Evolutionary conservation across 2,113 vertebrate genomes (phyloP), one percentile per base, ranked within the genome.

Genomic region (Polypterus senegalus): DNA sequence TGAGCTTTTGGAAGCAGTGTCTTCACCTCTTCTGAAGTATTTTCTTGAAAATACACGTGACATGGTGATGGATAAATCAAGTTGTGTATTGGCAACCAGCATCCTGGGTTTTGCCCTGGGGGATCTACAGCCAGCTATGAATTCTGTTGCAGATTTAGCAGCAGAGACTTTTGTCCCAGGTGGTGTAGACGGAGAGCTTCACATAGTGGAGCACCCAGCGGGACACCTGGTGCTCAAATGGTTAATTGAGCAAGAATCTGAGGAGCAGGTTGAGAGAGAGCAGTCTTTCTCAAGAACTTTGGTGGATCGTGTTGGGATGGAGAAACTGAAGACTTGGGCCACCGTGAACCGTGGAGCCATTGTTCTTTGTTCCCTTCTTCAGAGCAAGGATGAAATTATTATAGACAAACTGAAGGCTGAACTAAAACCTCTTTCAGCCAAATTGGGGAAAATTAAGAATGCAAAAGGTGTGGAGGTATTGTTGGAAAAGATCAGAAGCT

Each of bases 151-250:
- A 47, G 75, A 69, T 54, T 73, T 97, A 59, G 92, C 96, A 61
- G 82, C 83, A 11, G 77, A 79, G 46, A 81, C 90, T 49, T 71
- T 99, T 2, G 68, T 84, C 8, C 89, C 91, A 1, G 93, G 94
- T 7, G 92, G 94, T 49, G 5, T 5, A 54, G 74, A 86, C 0
- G 91, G 88, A 58, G 67, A 98, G 96, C 87, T 98, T 64, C 94
- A 98, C 68, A 73, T 97, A 73, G 93, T 86, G 0, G 94, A 98
- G 61, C 94, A 98, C 74, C 91, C 94, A 0, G 91, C 93, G 5
- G 94, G 94, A 65, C 96, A 98, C 72, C 80, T 98, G 9, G 92
- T 98, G 72, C 83, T 98, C 66, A 98, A 95, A 61, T 97, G 96
- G 94, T 77, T 98, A 65, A 83, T 98, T 57, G 90, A 96, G 60